A percentile compares a stretch with the other conserved stretches of the same genome.
Conservation (phyloP, 2,888 invertebrate species). For the Tipula lateralis region DNA sequence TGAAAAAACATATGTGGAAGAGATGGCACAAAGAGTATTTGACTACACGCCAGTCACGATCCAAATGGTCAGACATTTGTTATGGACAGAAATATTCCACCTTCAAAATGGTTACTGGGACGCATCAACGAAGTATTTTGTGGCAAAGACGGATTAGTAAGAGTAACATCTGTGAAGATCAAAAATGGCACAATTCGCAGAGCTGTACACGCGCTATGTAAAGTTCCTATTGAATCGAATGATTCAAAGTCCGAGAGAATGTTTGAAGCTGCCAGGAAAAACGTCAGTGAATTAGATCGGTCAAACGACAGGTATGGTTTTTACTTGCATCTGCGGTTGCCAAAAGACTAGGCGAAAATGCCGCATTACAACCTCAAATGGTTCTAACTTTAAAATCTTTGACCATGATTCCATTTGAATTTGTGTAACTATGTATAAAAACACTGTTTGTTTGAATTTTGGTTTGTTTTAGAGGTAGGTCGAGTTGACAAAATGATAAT, state of each 20-base stretch:
- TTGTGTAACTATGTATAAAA: too few relatives aligned
- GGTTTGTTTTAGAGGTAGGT: too few relatives aligned
- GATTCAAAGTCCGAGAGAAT: background rate
- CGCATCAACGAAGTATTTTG: background rate
- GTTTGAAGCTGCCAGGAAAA: background rate
- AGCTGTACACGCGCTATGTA: background rate
- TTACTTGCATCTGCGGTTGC: too few relatives aligned
- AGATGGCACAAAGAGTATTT: too few relatives aligned
- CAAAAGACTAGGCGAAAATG: too few relatives aligned
- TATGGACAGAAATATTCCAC: background rate
- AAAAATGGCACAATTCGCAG: background rate
- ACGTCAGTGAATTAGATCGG: too few relatives aligned
- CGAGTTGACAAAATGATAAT: too few relatives aligned
- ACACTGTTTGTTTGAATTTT: too few relatives aligned
- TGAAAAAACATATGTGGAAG: background rate
- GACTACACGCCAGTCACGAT: background rate
- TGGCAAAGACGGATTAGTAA: background rate
- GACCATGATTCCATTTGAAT: too few relatives aligned
- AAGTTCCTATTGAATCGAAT: background rate
- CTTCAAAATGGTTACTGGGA: background rate
- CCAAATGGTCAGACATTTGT: background rate
- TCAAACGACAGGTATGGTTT: too few relatives aligned
- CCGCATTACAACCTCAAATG: too few relatives aligned
- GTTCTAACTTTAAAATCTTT: too few relatives aligned
- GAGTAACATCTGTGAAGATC: background rate